Base-by-base conservation (phyloP, 1,140 invertebrate species). In the Brachionus rotundiformis region DNA sequence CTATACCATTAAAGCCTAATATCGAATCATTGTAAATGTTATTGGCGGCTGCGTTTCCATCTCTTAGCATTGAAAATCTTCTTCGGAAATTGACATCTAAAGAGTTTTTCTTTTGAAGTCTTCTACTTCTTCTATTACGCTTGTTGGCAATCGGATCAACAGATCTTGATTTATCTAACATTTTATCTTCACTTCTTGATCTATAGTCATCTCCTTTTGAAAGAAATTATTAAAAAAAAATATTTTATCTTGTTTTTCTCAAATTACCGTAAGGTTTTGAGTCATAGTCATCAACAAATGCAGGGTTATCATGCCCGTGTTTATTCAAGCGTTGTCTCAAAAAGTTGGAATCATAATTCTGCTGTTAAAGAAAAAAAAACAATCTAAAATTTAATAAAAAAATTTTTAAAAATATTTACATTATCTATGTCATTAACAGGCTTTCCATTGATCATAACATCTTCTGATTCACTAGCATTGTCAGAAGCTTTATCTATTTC, bases 41-140 rank as follows among this genome's bases (percentile, higher is more conserved):
- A 61, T 79, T 79, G 3, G 59, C 76, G 1, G 76, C 76, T 33
- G 76, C 76, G 16, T 79, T 79, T 25, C 76, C 76, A 39, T 79
- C 76, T 19, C 76, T 29, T 25, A 79, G 13, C 76, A 79, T 79
- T n/a, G 76, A 79, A 31, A 81, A 81, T 41, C 79, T 41, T 29
- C 61, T 11, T 4, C 61, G 27, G 41, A 81, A 81, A 6, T 81
- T 29, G 4, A 81, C 61, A 36, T 81, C 79, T 27, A 81, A 54
- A n/a, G 79, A 81, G 36, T 81, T 81, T 23, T 81, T 81, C 23
- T 81, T 63, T 71, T 81, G 54, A 11, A 81, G n/a, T n/a, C 61
- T 39, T 61, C 79, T 65, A 41, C 59, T 65, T 81, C 79, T 41
- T 33, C 54, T 81, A 49, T 68, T 81, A 1, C 79, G 79, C 41